A percentile compares a stretch with the other conserved stretches of the same genome.
Conservation (phyloP, 1,140 invertebrate genomes). For the Microplitis demolitor region DNA sequence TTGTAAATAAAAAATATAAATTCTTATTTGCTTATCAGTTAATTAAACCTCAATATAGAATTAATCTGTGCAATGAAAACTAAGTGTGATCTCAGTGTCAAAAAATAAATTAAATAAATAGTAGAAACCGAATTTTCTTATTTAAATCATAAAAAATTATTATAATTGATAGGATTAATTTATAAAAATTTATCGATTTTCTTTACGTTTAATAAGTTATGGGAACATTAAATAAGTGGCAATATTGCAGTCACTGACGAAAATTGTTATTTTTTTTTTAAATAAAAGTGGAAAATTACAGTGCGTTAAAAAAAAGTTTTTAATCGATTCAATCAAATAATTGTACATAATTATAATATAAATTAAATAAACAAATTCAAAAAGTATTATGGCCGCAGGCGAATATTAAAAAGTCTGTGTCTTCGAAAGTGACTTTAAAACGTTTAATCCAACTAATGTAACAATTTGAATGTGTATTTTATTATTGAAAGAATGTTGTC, state of each 20-base stretch:
- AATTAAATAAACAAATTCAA: slow-evolving; percentile 34
- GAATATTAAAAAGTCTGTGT: slow-evolving; percentile 10
- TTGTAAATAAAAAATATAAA: neutral
- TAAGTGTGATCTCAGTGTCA: neutral
- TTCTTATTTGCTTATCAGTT: neutral
- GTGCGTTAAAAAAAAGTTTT: slow-evolving; percentile 1
- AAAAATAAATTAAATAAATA: neutral
- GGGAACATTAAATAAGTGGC: slow-evolving; percentile 1
- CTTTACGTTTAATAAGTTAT: neutral
- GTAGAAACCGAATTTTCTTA: neutral
- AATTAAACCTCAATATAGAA: neutral
- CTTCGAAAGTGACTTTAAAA: slow-evolving; percentile 14
- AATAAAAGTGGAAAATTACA: neutral
- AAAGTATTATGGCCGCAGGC: slow-evolving; percentile 13
- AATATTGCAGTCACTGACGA: neutral
- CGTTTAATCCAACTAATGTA: slow-evolving; percentile 37
- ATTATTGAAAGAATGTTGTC: slow-evolving; percentile 44
- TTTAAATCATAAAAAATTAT: no score
- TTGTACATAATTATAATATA: slow-evolving; percentile 26
- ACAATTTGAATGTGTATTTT: slow-evolving; percentile 57
- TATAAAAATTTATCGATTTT: neutral
- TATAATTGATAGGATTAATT: no score
- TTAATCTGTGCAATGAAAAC: neutral
- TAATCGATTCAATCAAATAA: slow-evolving; percentile 11
- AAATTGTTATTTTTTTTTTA: neutral